Conservation (phyloP, 2,113 vertebrate genomes). For the Daphoenositta chrysoptera region DNA sequence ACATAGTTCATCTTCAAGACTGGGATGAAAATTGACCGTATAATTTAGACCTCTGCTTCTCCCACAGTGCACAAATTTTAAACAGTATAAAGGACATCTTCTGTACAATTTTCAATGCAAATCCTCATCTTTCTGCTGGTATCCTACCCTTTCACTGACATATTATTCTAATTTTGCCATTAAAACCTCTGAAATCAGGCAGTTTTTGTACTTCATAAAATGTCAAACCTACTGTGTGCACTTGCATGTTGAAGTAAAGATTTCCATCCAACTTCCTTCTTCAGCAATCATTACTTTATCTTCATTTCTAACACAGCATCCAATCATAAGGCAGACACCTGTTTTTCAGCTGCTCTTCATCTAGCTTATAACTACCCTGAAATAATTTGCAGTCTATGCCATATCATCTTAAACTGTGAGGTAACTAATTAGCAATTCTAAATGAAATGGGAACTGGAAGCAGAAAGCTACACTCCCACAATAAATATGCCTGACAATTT, state of each 20-base stretch:
- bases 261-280: not conserved
- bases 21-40: not conserved
- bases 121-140: not conserved
- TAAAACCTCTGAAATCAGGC: not conserved
- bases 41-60: not conserved
- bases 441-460: not conserved
- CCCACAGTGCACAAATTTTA: not conserved
- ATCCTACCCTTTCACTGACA: not conserved
- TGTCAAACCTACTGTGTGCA: not conserved
- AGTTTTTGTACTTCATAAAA: not conserved
- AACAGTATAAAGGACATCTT: not conserved
- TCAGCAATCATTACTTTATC: not conserved
- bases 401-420: slow-evolving; percentile 5
- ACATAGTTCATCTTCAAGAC: not conserved
- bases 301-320: not conserved
- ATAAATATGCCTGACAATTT: slow-evolving; percentile 16
- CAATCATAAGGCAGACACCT: not conserved
- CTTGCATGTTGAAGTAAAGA: not conserved
- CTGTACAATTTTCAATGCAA: not conserved
- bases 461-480: slow-evolving; percentile 14
- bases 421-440: slow-evolving; percentile 35
- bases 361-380: not conserved
- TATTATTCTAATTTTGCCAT: not conserved
- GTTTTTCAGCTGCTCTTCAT: slow-evolving; percentile 16
- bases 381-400: not conserved